Conservation (phyloP, 2,113 vertebrate species). For the Burhinus bistriatus region DNA sequence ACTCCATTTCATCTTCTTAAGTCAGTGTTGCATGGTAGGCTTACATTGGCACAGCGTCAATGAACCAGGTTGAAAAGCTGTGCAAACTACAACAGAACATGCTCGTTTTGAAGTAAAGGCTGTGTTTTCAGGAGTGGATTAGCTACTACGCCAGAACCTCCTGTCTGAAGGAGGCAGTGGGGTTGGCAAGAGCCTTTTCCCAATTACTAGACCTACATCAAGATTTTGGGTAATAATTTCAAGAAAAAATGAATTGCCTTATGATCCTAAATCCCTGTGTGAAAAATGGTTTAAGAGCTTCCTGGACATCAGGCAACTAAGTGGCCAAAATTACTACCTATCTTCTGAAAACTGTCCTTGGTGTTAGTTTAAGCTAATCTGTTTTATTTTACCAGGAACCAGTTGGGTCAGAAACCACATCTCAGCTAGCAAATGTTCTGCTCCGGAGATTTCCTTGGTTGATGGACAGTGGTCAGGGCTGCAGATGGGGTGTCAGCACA, state of each 20-base stretch:
- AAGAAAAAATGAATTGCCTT: neutral
- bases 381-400: neutral
- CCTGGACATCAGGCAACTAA: neutral
- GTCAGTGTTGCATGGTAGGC: neutral
- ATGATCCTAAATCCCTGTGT: neutral
- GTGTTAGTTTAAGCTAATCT: neutral
- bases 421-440: neutral
- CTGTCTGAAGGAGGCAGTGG: neutral
- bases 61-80: neutral
- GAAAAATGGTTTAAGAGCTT: neutral
- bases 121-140: neutral
- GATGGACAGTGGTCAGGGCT: neutral
- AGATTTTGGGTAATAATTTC: neutral
- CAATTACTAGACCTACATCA: neutral
- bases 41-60: neutral
- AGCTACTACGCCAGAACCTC: neutral
- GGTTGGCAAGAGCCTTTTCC: neutral
- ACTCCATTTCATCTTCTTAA: neutral
- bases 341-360: neutral
- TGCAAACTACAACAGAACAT: neutral
- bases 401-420: neutral
- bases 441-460: neutral
- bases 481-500: neutral
- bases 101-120: neutral
- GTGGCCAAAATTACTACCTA: neutral